Evolutionary conservation across 2,888 invertebrate genomes (phyloP), one percentile per base, ranked within the genome.

Genomic region (Horisme vitalbata): DNA sequence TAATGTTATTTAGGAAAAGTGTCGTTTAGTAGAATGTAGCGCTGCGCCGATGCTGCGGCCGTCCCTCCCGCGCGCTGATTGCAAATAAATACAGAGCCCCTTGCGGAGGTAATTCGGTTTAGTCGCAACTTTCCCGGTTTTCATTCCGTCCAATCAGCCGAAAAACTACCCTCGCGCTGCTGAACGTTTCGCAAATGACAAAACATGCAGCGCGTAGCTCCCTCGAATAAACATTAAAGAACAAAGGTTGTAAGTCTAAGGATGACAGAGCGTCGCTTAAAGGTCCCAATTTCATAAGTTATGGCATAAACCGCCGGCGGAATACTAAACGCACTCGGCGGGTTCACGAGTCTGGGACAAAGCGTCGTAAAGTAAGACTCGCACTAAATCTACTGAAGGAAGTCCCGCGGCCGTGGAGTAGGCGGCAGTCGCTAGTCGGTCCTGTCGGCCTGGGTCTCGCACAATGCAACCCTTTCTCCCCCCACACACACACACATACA

Each of bases 311-410:
- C 24, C 18, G 43, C 27, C 43, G 36, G n/a, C 26, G 12, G 52
- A 52, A 52, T 47, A 52, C 44, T 47, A 47, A 45, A 41, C 47
- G 36, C 38, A 27, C 27, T 30, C 37, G 23, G 34, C 20, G 31
- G 14, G 23, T 9, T 11, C 41, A 14, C 8, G n/a, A 9, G n/a
- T 3, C 11, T 11, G 9, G 28, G 12, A 41, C 47, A 45, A 28
- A 50, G 47, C 48, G 32, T 15, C 18, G 23, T 41, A 41, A 54
- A 49, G 21, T 12, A 27, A 13, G 38, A 39, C 9, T 20, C 36
- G 5, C 27, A 61, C 54, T 63, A 61, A 66, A 67, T 64, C 59
- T 59, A 48, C 55, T 46, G 61, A 67, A 71, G 67, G 53, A 69
- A 67, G 68, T 68, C 41, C 47, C 18, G 5, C 32, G 3, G 23